A percentile compares a stretch with the other conserved stretches of the same genome.
These are phyloP conservation scores for Adelphocoris suturalis DNA, from an alignment of 2,888 invertebrate genomes.

Conservation along the genomic window DNA sequence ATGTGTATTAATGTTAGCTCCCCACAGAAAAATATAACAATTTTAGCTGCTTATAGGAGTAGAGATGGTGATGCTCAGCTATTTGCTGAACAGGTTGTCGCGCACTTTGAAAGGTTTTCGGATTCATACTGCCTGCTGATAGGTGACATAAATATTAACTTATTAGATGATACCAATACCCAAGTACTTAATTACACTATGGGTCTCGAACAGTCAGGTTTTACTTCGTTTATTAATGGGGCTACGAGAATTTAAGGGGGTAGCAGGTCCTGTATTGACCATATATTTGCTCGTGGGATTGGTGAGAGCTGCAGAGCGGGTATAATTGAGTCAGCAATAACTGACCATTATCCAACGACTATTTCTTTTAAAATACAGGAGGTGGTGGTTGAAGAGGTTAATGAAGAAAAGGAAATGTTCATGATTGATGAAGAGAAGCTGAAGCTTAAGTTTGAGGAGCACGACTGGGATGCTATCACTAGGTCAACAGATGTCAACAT, in stretches of 20 bases:
- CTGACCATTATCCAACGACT: too few species aligned
- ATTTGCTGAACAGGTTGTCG: neutral
- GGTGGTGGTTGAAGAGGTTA: too few species aligned
- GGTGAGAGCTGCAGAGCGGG: too few species aligned
- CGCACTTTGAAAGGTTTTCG: neutral
- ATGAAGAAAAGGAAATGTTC: too few species aligned
- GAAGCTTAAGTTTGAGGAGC: too few species aligned
- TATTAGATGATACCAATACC: neutral
- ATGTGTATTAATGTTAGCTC: neutral
- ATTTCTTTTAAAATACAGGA: too few species aligned
- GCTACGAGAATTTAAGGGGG: neutral
- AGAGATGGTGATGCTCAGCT: neutral
- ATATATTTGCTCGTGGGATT: too few species aligned
- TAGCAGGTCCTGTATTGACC: slow-evolving; percentile 23
- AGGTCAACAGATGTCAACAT: too few species aligned
- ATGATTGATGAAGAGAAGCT: too few species aligned
- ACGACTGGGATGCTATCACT: too few species aligned
- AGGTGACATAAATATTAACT: neutral
- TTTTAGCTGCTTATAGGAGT: neutral
- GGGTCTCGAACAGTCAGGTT: slow-evolving; percentile 18
- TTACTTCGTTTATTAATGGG: neutral
- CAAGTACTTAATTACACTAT: slow-evolving; percentile 32
- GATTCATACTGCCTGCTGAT: neutral
- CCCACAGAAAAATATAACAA: neutral
- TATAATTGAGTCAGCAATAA: too few species aligned